These are phyloP conservation scores for Tiliqua scincoides DNA, from an alignment of 2,113 vertebrate genomes.

Conservation along the genomic window DNA sequence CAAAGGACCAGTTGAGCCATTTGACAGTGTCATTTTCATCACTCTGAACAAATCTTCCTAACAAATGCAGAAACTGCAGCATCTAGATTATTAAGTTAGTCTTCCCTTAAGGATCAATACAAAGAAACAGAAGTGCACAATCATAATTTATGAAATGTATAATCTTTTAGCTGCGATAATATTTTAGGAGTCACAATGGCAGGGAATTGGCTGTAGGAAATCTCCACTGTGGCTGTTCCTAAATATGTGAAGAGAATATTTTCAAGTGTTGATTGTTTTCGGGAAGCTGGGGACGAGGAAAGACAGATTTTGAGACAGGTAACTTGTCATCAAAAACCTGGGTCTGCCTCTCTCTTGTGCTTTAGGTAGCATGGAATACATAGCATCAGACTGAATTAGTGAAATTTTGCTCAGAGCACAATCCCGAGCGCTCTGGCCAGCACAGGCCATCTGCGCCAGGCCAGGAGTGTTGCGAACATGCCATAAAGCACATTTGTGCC, in stretches of 20 bases:
- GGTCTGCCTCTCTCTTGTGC: not conserved
- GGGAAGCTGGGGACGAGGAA: not conserved
- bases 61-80: slow-evolving; percentile 42
- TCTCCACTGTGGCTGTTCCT: slow-evolving; percentile 5
- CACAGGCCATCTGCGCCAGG: no score
- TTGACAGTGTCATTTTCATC: slow-evolving; percentile 60
- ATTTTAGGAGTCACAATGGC: slow-evolving; percentile 46
- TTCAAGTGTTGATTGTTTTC: not conserved
- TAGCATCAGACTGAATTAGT: no score
- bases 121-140: slow-evolving; percentile 56
- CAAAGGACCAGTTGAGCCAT: slow-evolving; percentile 55
- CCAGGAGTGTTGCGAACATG: no score
- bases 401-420: no score
- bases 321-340: not conserved
- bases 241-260: slow-evolving; percentile 8
- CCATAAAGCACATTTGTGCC: no score
- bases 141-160: slow-evolving; percentile 59
- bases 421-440: no score
- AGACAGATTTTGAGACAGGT: no score
- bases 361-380: not conserved
- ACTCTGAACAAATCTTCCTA: slow-evolving; percentile 50
- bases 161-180: slow-evolving; percentile 52
- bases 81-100: slow-evolving; percentile 60
- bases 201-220: not conserved
- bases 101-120: slow-evolving; percentile 56